Evolutionary conservation across 2,113 vertebrate species (phyloP).

Genomic region (Bufo gargarizans): DNA sequence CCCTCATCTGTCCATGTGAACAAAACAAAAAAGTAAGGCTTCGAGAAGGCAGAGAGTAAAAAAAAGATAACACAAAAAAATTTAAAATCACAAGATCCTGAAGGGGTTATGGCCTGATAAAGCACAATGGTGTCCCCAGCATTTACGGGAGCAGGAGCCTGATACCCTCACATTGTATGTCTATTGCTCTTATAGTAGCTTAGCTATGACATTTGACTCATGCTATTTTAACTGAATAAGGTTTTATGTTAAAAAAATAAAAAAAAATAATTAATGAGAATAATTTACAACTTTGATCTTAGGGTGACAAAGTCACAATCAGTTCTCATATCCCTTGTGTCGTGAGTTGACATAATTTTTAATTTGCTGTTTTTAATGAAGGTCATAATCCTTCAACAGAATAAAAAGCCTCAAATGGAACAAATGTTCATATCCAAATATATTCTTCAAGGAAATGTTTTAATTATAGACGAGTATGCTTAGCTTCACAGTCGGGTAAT

Average conservation of each 20-base stretch:
- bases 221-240: background rate
- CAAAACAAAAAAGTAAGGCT: too few relatives aligned
- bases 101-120: too few relatives aligned
- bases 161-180: background rate
- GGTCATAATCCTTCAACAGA: conserved; percentile 35
- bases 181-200: background rate
- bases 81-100: too few relatives aligned
- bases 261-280: background rate
- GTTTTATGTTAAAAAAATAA: background rate
- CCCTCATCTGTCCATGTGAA: too few relatives aligned
- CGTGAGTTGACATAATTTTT: conserved; percentile 27
- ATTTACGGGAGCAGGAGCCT: background rate
- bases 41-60: too few relatives aligned
- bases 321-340: background rate
- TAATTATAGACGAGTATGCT: conserved; percentile 55
- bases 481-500: conserved; percentile 49
- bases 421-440: conserved; percentile 36
- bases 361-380: conserved; percentile 50
- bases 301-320: conserved; percentile 7
- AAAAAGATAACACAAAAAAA: too few relatives aligned
- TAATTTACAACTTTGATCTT: conserved; percentile 40
- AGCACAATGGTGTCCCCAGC: too few relatives aligned
- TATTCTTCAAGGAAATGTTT: conserved; percentile 50
- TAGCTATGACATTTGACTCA: background rate
- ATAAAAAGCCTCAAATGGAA: conserved; percentile 41